phyloP scores from a whole-genome alignment of 2,797 vertebrate genomes.

The Falco novaeseelandiae region DNA sequence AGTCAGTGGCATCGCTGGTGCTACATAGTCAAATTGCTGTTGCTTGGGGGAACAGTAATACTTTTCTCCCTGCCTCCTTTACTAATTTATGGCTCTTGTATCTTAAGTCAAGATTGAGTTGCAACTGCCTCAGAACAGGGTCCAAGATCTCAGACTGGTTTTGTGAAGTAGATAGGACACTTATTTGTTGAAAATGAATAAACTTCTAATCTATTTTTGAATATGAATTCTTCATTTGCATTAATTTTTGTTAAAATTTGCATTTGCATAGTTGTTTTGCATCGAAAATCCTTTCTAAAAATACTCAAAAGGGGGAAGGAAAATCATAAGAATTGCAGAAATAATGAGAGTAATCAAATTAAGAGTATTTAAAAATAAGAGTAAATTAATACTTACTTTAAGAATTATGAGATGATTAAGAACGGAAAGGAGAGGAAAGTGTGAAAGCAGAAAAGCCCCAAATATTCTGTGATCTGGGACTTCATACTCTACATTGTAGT shows the following conservation, averaged over 20 bases:
- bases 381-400: neutral
- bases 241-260: conserved; percentile 32
- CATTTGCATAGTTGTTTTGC: neutral
- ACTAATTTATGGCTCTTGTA: neutral
- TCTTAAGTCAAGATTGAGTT: neutral
- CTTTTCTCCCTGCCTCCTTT: neutral
- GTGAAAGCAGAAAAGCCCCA: neutral
- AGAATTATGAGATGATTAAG: neutral
- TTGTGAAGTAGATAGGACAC: neutral
- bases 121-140: neutral
- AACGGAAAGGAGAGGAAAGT: neutral
- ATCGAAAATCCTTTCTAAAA: conserved; percentile 29
- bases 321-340: neutral
- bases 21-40: neutral
- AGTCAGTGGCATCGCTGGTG: neutral
- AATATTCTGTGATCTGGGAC: neutral
- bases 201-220: neutral
- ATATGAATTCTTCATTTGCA: conserved; percentile 40
- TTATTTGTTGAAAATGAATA: conserved; percentile 1
- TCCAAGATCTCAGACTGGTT: neutral
- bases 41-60: neutral
- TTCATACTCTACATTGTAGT: neutral
- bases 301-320: neutral
- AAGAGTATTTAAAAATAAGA: neutral
- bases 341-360: conserved; percentile 24